Percentiles rank a stretch among this genome's conserved stretches.
phyloP scores from a whole-genome alignment of 2,113 vertebrate species.

The Mus pahari region DNA sequence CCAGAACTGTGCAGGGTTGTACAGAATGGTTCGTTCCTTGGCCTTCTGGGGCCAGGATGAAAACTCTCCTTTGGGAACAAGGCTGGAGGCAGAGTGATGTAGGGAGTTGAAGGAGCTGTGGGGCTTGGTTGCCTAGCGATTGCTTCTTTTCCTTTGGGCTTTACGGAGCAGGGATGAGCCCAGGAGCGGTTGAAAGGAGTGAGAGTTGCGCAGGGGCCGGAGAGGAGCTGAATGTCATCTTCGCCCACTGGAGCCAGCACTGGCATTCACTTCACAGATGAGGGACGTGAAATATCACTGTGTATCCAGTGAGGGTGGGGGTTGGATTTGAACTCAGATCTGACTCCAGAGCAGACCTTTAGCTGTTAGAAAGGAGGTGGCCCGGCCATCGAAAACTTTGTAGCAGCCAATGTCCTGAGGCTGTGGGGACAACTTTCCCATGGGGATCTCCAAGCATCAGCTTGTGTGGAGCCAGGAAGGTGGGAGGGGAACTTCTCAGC shows the following conservation, averaged over 20 bases:
- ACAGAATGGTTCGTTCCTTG: background rate
- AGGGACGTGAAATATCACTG: background rate
- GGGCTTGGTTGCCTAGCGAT: conserved; percentile 69
- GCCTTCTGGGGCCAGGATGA: background rate
- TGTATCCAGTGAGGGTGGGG: too few relatives aligned
- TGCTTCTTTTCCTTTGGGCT: conserved; percentile 23
- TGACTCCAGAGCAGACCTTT: background rate
- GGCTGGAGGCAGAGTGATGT: background rate
- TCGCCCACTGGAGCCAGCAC: too few relatives aligned
- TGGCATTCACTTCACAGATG: background rate
- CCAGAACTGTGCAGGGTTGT: background rate
- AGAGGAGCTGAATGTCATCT: background rate
- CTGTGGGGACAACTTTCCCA: conserved; percentile 60
- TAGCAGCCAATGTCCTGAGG: conserved; percentile 9
- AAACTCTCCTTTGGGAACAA: background rate
- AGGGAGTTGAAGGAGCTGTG: conserved; percentile 24
- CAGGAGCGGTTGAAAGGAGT: background rate
- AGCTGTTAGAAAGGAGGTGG: background rate
- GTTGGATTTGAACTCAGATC: background rate
- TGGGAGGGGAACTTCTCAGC: conserved; percentile 54
- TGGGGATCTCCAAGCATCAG: conserved; percentile 57
- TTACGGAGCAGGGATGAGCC: background rate
- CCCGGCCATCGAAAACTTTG: background rate
- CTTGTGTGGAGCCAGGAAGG: conserved; percentile 43
- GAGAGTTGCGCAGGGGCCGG: background rate